A percentile compares a stretch with the other conserved stretches of the same genome.
These are phyloP conservation scores for Diabrotica undecimpunctata DNA, from an alignment of 1,140 invertebrate genomes.

Conservation along the genomic window DNA sequence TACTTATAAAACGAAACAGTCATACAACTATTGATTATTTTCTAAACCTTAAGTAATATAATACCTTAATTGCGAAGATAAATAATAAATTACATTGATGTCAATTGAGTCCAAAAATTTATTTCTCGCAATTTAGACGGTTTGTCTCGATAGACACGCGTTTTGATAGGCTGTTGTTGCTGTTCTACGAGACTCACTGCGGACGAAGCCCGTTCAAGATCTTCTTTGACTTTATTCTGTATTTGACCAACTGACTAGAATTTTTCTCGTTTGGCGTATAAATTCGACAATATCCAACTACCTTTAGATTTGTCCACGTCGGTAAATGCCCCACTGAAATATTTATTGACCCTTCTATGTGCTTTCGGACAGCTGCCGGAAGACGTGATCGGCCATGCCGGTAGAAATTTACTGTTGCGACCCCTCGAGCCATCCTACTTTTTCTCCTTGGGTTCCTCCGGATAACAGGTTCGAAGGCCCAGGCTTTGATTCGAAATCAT, in stretches of 20 bases:
- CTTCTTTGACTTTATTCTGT: constrained; percentile 44
- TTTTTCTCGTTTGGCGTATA: constrained; percentile 47
- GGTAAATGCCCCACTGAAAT: constrained; percentile 51
- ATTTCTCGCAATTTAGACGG: constrained; percentile 73
- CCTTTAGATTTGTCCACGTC: constrained; percentile 49
- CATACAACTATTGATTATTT: no score
- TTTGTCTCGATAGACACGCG: constrained; percentile 53
- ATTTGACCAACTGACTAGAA: constrained; percentile 52
- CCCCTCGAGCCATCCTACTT: constrained; percentile 47
- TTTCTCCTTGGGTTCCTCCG: constrained; percentile 24
- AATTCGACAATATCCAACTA: constrained; percentile 53
- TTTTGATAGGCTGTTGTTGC: constrained; percentile 20
- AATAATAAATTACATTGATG: constrained; percentile 62
- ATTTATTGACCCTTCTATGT: constrained; percentile 53
- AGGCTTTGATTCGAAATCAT: constrained; percentile 55
- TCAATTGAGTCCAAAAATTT: constrained; percentile 81
- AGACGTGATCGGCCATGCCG: constrained; percentile 62
- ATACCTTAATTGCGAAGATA: no score
- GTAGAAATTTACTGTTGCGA: constrained; percentile 65
- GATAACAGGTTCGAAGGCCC: not conserved
- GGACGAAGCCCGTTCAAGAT: constrained; percentile 28
- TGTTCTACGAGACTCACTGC: constrained; percentile 29
- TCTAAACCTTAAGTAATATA: no score
- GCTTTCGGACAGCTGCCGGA: constrained; percentile 58
- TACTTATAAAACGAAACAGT: no score